Evolutionary conservation across 2,888 invertebrate genomes (phyloP), one percentile per base, ranked within the genome.

Genomic region (Trilocha varians): DNA sequence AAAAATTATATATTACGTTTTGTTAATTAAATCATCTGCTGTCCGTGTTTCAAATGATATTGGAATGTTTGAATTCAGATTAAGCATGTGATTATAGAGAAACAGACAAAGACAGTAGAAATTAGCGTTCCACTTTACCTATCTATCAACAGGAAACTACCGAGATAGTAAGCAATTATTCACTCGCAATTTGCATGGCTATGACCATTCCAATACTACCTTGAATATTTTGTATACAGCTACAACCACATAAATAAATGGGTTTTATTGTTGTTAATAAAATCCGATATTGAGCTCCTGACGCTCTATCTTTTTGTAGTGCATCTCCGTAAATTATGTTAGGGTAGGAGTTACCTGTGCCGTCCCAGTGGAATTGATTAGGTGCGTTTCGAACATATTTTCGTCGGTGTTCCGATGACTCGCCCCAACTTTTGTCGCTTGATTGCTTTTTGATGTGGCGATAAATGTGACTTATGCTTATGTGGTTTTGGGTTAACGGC

Each of bases 401-500:
- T 62, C 55, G 63, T 55, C 44, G 52, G 58, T 63, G 64, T 61
- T 60, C 69, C 65, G 68, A 72, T 74, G 76, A 73, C 70, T 73
- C 68, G 77, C 50, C 63, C 60, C 53, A 63, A 71, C 74, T 71
- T 78, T 79, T 82, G 84, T 83, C 75, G 68, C 73, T 71, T 83
- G 83, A 83, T 84, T 78, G 70, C 79, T 78, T 84, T 84, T 84
- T 83, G 84, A 84, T 83, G 84, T 66, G 65, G 79, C 79, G 78
- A 76, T 77, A 78, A 79, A 80, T 78, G 84, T 84, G 84, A 82
- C 83, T 83, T 83, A 83, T 78, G 83, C 83, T 83, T 83, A 83
- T 78, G 83, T 70, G 82, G 83, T 78, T 74, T 71, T 59, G 59
- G 57, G 62, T 60, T 72, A 75, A 67, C 73, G 70, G 65, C 62